A percentile compares a stretch with the other conserved stretches of the same genome.
Conservation (phyloP, 2,797 vertebrate species). For the Onychomys torridus region DNA sequence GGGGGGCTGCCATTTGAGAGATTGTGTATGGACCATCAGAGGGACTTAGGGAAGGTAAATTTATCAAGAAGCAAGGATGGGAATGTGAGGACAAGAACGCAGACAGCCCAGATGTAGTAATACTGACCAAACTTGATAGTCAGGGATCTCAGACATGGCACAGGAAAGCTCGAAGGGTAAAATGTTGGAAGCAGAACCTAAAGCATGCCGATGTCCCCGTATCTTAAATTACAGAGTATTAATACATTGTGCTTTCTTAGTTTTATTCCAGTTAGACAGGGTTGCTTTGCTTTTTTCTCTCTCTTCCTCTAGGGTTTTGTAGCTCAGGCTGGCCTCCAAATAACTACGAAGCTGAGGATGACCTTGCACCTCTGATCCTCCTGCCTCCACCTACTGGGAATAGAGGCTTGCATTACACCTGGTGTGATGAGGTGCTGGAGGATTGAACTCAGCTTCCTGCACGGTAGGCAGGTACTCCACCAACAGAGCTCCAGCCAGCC, state of each 20-base stretch:
- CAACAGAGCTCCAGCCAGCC: background rate
- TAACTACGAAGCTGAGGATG: background rate
- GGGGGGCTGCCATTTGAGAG: background rate
- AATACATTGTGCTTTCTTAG: background rate
- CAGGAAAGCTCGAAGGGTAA: background rate
- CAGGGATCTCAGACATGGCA: background rate
- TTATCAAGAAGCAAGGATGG: background rate
- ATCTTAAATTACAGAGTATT: background rate
- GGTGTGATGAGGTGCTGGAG: background rate
- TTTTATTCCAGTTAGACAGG: background rate
- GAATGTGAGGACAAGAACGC: background rate
- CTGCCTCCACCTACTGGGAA: background rate
- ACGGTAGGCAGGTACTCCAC: background rate
- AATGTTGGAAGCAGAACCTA: background rate
- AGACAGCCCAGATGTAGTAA: background rate
- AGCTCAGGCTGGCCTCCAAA: background rate
- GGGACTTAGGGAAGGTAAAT: background rate
- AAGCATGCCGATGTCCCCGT: background rate
- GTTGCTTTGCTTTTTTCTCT: background rate
- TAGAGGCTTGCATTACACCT: background rate
- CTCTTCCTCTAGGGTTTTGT: too few relatives aligned
- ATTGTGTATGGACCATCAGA: background rate
- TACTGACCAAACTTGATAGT: background rate
- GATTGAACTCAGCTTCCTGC: background rate
- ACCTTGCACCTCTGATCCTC: background rate